Percentiles rank a stretch among this genome's conserved stretches.
phyloP scores from a whole-genome alignment of 92 coral and sea anemone genomes.

The Palythoa caribaeorum region DNA sequence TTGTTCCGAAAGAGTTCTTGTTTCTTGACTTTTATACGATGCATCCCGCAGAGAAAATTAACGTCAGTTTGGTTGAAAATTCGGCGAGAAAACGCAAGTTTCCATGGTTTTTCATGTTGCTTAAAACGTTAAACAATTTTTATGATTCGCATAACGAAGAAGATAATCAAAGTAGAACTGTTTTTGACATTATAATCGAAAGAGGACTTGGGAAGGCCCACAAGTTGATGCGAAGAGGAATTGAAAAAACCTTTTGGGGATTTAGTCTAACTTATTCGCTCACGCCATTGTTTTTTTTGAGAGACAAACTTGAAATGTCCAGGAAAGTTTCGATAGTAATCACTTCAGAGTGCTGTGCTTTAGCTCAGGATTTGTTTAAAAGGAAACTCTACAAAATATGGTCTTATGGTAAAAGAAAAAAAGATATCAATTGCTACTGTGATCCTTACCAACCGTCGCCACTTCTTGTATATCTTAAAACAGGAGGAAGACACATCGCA shows the following conservation, averaged over 20 bases:
- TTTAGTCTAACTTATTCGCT: not conserved
- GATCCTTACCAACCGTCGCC: not conserved
- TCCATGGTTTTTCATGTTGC: not conserved
- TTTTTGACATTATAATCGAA: conserved; percentile 2
- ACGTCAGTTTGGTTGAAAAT: not conserved
- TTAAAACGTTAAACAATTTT: not conserved
- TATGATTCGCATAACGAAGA: not conserved
- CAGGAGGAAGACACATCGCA: conserved; percentile 55
- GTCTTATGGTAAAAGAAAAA: not conserved
- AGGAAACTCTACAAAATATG: not conserved
- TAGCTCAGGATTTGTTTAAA: not conserved
- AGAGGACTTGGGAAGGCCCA: conserved; percentile 4
- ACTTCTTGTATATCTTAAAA: not conserved
- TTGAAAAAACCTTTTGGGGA: not conserved
- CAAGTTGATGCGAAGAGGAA: not conserved
- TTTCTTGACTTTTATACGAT: not conserved
- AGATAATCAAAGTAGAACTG: not conserved
- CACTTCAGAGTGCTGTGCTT: not conserved
- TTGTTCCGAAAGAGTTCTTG: not conserved
- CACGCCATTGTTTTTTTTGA: not conserved
- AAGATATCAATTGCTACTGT: not conserved
- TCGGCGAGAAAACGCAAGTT: not conserved
- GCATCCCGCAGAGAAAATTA: not conserved
- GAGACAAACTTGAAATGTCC: not conserved
- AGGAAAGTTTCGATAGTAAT: too few species aligned